A percentile compares a stretch with the other conserved stretches of the same genome.
phyloP scores from a whole-genome alignment of 2,888 invertebrate species.

The Ochropacha duplaris region DNA sequence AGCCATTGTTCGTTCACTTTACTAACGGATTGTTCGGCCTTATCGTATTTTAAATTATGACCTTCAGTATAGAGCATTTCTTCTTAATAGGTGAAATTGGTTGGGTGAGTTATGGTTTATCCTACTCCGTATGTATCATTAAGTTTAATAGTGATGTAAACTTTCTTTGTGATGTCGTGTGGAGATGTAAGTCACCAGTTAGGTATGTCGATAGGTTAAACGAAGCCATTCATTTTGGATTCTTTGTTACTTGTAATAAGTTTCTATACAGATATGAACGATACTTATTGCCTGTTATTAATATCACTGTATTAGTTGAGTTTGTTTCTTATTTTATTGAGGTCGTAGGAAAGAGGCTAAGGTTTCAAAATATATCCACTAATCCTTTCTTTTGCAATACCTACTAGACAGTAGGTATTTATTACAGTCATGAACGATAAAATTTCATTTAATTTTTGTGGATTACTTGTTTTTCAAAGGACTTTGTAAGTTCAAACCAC shows the following conservation, averaged over 20 bases:
- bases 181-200: conserved; percentile 5
- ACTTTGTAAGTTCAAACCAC: neutral
- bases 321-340: neutral
- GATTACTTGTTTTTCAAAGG: no score
- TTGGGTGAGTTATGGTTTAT: conserved; percentile 23
- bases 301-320: neutral
- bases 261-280: neutral
- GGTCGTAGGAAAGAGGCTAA: neutral
- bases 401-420: neutral
- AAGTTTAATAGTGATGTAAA: conserved; percentile 31
- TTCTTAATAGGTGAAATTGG: conserved; percentile 56
- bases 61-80: conserved; percentile 42
- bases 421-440: neutral
- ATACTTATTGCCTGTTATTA: neutral
- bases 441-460: neutral
- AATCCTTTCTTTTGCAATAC: neutral
- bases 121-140: conserved; percentile 30
- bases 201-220: conserved; percentile 6
- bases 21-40: conserved; percentile 31
- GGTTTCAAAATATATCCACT: neutral
- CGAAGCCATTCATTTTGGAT: neutral
- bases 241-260: neutral
- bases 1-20: conserved; percentile 52
- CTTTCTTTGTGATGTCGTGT: conserved; percentile 39
- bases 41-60: conserved; percentile 65